phyloP scores from a whole-genome alignment of 1,140 invertebrate species.

The Dendrolimus punctatus region DNA sequence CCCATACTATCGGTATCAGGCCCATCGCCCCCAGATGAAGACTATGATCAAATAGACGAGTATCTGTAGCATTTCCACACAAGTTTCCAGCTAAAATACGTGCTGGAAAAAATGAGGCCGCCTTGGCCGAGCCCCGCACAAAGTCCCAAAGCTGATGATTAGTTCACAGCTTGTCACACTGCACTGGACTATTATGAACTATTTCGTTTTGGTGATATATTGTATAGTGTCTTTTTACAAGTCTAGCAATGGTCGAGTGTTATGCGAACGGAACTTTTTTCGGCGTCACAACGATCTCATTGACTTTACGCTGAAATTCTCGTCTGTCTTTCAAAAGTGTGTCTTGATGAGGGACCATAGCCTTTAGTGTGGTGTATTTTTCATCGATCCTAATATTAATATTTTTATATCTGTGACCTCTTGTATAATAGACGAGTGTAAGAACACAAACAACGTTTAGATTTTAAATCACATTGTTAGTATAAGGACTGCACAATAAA shows the following conservation, averaged over 20 bases:
- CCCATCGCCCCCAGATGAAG: slow-evolving; percentile 82
- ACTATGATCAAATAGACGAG: slow-evolving; percentile 71
- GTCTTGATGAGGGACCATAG: slow-evolving; percentile 63
- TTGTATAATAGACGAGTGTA: slow-evolving; percentile 37
- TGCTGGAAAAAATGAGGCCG: slow-evolving; percentile 60
- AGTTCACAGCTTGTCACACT: slow-evolving; percentile 16
- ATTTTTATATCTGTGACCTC: slow-evolving; percentile 27
- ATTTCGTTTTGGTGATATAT: slow-evolving; percentile 23
- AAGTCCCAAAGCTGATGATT: slow-evolving; percentile 38
- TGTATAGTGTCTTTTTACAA: slow-evolving; percentile 20
- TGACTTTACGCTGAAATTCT: slow-evolving; percentile 29
- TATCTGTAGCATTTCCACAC: slow-evolving; percentile 70
- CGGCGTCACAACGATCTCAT: slow-evolving; percentile 34
- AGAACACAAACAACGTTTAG: slow-evolving; percentile 16
- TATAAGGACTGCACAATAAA: slow-evolving; percentile 57
- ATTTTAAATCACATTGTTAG: slow-evolving; percentile 33
- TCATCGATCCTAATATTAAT: slow-evolving; percentile 21
- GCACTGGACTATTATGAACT: slow-evolving; percentile 23
- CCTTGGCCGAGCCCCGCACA: slow-evolving; percentile 53
- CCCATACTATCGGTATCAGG: slow-evolving; percentile 84
- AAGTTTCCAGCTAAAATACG: slow-evolving; percentile 64
- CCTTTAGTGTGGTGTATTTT: slow-evolving; percentile 37
- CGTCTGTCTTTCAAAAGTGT: slow-evolving; percentile 30
- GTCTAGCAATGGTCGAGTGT: slow-evolving; percentile 9
- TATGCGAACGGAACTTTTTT: slow-evolving; percentile 8